Base-by-base conservation (phyloP, 53 echinoderm and acorn worm genomes). In the Paracentrotus lividus region DNA sequence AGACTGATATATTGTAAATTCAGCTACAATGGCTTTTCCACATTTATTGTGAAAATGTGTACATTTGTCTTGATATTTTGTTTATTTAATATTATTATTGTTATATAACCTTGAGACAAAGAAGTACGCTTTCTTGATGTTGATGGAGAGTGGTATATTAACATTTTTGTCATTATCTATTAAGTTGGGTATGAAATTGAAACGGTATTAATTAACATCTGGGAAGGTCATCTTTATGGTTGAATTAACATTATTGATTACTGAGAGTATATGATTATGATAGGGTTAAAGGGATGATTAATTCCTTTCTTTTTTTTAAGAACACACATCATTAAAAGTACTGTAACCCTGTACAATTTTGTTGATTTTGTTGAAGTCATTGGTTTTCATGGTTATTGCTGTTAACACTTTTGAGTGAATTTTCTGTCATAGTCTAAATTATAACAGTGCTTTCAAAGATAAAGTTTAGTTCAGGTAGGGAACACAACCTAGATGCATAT, bases 1-100 rank as follows among this genome's bases (percentile, higher is more conserved):
- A 85, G 86, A 67, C 76, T 92, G 61, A 33, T 84, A 44, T 45
- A 5, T 45, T 45, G 81, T 78, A 78, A 45, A 69, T 69, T 16
- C 38, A 38, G 16, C 36, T 69, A 5, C 34, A 69, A 38, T 38
- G 8, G 36, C 36, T 38, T 40, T 34, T 8, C 10, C 15, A 15
- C 4, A 69, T 34, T 36, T 69, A 36, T 7, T 40, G 69, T 69
- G 38, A 69, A 26, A 61, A 27, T 61, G 61, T 61, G 61, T 61
- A 61, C 15, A 61, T 61, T 7, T 8, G 61, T 61, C 26, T 38
- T 38, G 13, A 75, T 75, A 38, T 69, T 29, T 75, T 75, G 36
- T 5, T 75, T 40, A 38, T 75, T 13, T 8, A n/a, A n/a, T n/a
- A n/a, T n/a, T n/a, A n/a, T n/a, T n/a, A n/a, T n/a, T n/a, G n/a